phyloP scores from a whole-genome alignment of 1,140 invertebrate species.

The Drosophila sucinea region DNA sequence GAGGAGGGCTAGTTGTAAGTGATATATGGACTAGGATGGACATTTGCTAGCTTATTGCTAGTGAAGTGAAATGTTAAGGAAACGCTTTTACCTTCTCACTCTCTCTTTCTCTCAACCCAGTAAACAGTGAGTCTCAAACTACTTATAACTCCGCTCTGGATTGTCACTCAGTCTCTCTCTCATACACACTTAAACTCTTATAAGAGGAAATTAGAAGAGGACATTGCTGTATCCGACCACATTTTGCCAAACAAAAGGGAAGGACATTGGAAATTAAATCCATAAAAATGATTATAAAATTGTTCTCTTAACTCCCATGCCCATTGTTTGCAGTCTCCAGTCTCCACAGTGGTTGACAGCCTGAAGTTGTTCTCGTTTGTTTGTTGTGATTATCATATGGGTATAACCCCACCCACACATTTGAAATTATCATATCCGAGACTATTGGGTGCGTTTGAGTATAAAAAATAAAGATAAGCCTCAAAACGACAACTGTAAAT shows the following conservation, averaged over 20 bases:
- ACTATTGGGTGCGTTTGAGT: constrained; percentile 63
- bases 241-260: constrained; percentile 29
- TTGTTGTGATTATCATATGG: constrained; percentile 52
- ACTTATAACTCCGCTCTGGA: constrained; percentile 27
- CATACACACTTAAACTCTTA: constrained; percentile 48
- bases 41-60: constrained; percentile 25
- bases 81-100: constrained; percentile 1
- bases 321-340: constrained; percentile 17
- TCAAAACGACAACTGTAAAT: constrained; percentile 51
- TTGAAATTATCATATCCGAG: constrained; percentile 37
- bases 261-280: constrained; percentile 78
- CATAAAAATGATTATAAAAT: constrained; percentile 64
- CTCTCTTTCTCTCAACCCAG: neutral
- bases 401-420: constrained; percentile 13
- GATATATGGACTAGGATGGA: constrained; percentile 48
- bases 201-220: constrained; percentile 74
- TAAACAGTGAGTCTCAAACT: constrained; percentile 16
- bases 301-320: constrained; percentile 14
- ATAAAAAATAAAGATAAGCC: constrained; percentile 75
- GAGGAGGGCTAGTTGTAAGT: constrained; percentile 33
- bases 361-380: constrained; percentile 38
- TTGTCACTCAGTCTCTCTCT: constrained; percentile 15
- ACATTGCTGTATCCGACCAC: constrained; percentile 77
- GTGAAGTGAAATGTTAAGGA: constrained; percentile 28
- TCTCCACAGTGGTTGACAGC: constrained; percentile 17